Conservation (phyloP, 2,113 vertebrate species). For the Oryzias javanicus region DNA sequence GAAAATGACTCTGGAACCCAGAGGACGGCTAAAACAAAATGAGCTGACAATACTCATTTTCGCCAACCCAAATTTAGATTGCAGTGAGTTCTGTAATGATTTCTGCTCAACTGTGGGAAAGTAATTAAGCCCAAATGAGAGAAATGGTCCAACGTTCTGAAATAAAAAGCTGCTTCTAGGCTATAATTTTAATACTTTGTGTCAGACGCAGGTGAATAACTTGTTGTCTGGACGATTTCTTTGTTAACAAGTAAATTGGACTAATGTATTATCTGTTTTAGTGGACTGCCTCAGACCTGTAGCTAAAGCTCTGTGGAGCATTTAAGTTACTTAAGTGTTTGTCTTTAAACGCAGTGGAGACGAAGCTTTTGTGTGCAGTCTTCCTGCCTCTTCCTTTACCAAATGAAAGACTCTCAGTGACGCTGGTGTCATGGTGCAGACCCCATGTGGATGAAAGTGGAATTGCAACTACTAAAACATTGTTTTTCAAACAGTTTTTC, state of each 20-base stretch:
- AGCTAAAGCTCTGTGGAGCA: conserved; percentile 3
- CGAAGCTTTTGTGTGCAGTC: conserved; percentile 12
- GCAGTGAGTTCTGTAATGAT: conserved; percentile 50
- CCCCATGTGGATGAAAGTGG: conserved; percentile 42
- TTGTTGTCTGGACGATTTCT: conserved; percentile 31
- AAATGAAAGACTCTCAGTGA: conserved; percentile 46
- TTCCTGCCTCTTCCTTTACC: conserved; percentile 20
- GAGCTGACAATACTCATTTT: conserved; percentile 61
- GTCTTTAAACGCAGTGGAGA: background rate
- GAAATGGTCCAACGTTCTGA: conserved; percentile 20
- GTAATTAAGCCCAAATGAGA: conserved; percentile 57
- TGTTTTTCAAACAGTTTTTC: background rate
- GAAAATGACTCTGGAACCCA: conserved; percentile 44
- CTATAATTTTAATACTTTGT: conserved; percentile 21
- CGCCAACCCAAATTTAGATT: conserved; percentile 49
- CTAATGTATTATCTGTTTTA: conserved; percentile 24
- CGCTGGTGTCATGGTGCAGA: conserved; percentile 42
- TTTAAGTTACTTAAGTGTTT: conserved; percentile 4
- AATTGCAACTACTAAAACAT: conserved; percentile 24
- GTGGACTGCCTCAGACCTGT: background rate
- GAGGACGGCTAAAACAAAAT: conserved; percentile 59
- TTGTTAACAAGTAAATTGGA: conserved; percentile 42
- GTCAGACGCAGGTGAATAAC: conserved; percentile 37
- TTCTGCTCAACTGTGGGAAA: conserved; percentile 44
- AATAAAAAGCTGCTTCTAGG: conserved; percentile 19